phyloP scores from a whole-genome alignment of 1,140 invertebrate species.

The Manduca sexta region DNA sequence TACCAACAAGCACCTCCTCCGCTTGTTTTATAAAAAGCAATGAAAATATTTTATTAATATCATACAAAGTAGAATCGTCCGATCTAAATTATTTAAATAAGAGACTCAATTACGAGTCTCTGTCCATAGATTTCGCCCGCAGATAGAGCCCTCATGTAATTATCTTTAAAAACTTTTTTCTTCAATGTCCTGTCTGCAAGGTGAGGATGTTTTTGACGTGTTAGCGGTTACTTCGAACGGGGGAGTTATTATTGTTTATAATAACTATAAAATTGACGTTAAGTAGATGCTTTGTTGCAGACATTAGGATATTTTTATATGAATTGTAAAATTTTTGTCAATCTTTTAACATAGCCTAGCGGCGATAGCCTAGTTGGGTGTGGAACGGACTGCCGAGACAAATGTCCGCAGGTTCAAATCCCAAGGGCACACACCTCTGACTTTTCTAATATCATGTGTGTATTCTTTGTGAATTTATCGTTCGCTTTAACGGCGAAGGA shows the following conservation, averaged over 20 bases:
- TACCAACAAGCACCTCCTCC: too few species aligned
- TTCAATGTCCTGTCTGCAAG: constrained; percentile 2
- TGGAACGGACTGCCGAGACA: too few species aligned
- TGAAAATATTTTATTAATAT: constrained; percentile 7
- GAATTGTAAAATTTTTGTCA: too few species aligned
- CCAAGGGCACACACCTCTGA: too few species aligned
- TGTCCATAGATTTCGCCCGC: constrained; percentile 23
- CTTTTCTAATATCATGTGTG: too few species aligned
- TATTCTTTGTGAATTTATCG: too few species aligned
- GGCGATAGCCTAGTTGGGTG: too few species aligned
- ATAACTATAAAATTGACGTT: constrained; percentile 30
- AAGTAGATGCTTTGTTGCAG: not conserved
- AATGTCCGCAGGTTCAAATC: too few species aligned
- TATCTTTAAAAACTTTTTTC: constrained; percentile 33
- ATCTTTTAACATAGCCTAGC: too few species aligned
- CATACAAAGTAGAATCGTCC: constrained; percentile 13
- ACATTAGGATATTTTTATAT: too few species aligned
- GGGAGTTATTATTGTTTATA: constrained; percentile 23
- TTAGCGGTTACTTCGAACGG: constrained; percentile 28
- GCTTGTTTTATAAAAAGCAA: too few species aligned
- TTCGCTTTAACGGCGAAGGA: too few species aligned
- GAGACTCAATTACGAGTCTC: constrained; percentile 38
- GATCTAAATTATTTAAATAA: constrained; percentile 44
- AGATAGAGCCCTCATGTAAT: constrained; percentile 50
- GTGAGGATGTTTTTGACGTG: constrained; percentile 24